These are phyloP conservation scores for Rhyacophila evoluta DNA, from an alignment of 2,888 invertebrate genomes.

Conservation along the genomic window DNA sequence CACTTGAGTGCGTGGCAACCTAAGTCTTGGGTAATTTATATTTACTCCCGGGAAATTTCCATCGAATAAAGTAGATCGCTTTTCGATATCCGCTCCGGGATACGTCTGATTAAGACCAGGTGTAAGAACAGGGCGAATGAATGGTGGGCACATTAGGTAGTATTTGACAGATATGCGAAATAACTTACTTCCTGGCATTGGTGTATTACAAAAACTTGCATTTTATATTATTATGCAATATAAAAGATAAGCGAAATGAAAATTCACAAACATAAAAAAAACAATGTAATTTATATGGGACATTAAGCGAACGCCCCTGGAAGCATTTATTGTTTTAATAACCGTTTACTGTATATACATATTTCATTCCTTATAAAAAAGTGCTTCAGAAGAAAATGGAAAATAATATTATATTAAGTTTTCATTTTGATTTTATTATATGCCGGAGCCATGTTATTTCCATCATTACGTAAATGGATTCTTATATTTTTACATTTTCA, in stretches of 20 bases:
- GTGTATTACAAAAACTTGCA: not conserved
- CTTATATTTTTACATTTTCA: slow-evolving; percentile 38
- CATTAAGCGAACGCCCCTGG: slow-evolving; percentile 37
- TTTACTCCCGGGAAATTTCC: no score
- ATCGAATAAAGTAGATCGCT: no score
- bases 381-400: slow-evolving; percentile 44
- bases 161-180: no score
- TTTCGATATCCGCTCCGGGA: no score
- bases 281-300: slow-evolving; percentile 41
- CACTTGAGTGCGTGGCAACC: no score
- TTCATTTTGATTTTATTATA: slow-evolving; percentile 53
- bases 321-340: slow-evolving; percentile 49
- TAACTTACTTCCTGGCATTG: no score
- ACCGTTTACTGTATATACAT: slow-evolving; percentile 44
- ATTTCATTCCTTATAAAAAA: slow-evolving; percentile 48
- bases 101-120: no score
- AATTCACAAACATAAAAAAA: slow-evolving; percentile 13
- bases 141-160: no score
- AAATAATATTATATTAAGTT: slow-evolving; percentile 51
- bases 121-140: no score
- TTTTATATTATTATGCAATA: slow-evolving; percentile 6
- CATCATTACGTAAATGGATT: slow-evolving; percentile 51
- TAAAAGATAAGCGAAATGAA: slow-evolving; percentile 21
- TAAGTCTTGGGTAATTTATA: no score
- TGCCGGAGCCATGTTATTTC: slow-evolving; percentile 47